Percentiles rank a stretch among this genome's conserved stretches.
These are phyloP conservation scores for Mus spretus DNA, from an alignment of 2,797 vertebrate species.

Conservation along the genomic window DNA sequence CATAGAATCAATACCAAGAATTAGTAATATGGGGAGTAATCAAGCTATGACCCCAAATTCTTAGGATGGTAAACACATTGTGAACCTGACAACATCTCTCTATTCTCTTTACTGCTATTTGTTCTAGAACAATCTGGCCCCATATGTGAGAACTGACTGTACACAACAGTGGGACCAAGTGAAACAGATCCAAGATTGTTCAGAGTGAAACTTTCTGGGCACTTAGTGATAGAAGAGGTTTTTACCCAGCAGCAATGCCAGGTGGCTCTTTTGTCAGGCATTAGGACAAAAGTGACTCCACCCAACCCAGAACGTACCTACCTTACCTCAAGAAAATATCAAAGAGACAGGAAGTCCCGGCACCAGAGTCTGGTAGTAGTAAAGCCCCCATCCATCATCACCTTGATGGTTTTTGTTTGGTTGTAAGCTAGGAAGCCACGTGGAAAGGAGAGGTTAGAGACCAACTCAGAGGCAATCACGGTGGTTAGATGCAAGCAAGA, in stretches of 20 bases:
- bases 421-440: neutral
- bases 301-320: neutral
- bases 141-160: neutral
- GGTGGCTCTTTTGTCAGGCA: neutral
- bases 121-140: neutral
- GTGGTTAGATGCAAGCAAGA: neutral
- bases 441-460: neutral
- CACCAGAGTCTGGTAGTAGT: neutral
- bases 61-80: neutral
- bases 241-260: neutral
- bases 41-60: neutral
- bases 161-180: neutral
- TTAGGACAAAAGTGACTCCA: neutral
- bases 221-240: neutral
- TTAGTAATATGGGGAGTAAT: neutral
- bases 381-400: neutral
- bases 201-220: neutral
- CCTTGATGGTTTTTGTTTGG: neutral
- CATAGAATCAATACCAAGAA: neutral
- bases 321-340: neutral
- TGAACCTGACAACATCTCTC: neutral
- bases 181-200: neutral
- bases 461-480: neutral
- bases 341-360: neutral
- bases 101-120: neutral